These are phyloP conservation scores for Equus quagga DNA, from an alignment of 2,113 vertebrate species.

Conservation along the genomic window DNA sequence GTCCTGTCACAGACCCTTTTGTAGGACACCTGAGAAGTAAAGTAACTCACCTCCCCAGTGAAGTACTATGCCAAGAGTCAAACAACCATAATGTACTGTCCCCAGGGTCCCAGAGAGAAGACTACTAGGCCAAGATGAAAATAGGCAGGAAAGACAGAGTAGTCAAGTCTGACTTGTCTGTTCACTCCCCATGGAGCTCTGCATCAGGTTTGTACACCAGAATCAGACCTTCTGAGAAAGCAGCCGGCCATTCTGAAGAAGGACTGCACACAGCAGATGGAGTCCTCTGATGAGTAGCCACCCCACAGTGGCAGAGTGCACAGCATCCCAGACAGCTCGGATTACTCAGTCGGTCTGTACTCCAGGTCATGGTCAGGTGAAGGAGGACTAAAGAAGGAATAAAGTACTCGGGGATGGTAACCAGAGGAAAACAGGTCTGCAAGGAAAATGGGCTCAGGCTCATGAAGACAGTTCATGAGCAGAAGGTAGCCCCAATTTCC, in stretches of 20 bases:
- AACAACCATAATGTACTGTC: not conserved
- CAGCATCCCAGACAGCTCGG: not conserved
- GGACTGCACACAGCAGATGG: rapidly evolving
- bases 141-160: not conserved
- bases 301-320: not conserved
- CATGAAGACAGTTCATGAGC: not conserved
- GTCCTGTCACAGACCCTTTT: not conserved
- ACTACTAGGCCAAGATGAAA: not conserved
- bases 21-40: not conserved
- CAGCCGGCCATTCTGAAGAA: not conserved
- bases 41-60: not conserved
- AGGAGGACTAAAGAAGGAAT: not conserved
- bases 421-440: not conserved
- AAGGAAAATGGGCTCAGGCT: not conserved
- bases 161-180: not conserved
- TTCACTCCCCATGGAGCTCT: not conserved
- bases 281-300: not conserved
- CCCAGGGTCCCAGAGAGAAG: not conserved
- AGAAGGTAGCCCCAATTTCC: not conserved
- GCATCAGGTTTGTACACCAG: not conserved
- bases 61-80: not conserved
- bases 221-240: not conserved
- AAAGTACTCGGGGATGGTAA: not conserved
- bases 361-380: not conserved
- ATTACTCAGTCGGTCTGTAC: not conserved